These are phyloP conservation scores for Poecilia wingei DNA, from an alignment of 2,797 vertebrate species.

Conservation along the genomic window DNA sequence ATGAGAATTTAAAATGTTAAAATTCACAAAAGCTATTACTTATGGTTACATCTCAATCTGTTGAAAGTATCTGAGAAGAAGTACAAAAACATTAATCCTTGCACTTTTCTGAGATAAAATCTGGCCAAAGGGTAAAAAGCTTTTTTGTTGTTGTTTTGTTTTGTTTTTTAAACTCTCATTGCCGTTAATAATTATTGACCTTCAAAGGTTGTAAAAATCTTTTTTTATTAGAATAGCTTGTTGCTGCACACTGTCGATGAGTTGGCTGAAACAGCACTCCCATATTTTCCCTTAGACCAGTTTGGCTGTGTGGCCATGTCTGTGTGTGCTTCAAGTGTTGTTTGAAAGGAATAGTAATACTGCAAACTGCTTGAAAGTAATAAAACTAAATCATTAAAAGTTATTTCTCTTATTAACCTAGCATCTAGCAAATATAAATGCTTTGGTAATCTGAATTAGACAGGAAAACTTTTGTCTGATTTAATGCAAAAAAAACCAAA, in stretches of 20 bases:
- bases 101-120: neutral
- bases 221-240: neutral
- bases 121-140: neutral
- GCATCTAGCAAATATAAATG: neutral
- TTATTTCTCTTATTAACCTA: neutral
- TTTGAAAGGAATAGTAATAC: neutral
- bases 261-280: neutral
- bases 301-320: neutral
- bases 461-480: neutral
- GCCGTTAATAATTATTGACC: neutral
- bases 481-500: neutral
- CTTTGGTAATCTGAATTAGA: neutral
- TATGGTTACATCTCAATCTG: neutral
- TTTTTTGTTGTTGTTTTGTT: too few relatives aligned
- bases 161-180: neutral
- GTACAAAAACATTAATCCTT: neutral
- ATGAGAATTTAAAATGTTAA: neutral
- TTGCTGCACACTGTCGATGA: neutral
- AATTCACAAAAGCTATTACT: neutral
- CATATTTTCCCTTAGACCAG: neutral
- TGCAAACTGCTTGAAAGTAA: neutral
- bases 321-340: neutral
- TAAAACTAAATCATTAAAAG: neutral
- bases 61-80: neutral
- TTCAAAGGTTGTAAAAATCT: neutral